Evolutionary conservation across 2,888 invertebrate genomes (phyloP).

Genomic region (Nesidiocoris tenuis): DNA sequence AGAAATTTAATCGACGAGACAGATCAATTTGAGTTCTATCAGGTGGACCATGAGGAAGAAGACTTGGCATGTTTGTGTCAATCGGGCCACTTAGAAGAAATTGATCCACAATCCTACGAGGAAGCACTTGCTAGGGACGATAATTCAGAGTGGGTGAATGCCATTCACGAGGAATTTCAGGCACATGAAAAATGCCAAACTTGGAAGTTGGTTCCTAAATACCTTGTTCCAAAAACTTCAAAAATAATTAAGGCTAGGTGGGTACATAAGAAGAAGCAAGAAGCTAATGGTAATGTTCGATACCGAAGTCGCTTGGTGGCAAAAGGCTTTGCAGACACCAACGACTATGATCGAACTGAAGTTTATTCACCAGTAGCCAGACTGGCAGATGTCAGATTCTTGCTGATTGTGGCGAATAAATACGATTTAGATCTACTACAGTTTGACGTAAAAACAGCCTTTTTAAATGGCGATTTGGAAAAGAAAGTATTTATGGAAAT

Average conservation of each 20-base stretch:
- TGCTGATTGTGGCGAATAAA: constrained; percentile 6
- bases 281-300: neutral
- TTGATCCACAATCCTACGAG: too few relatives aligned
- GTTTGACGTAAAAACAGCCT: constrained; percentile 8
- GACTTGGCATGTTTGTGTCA: too few relatives aligned
- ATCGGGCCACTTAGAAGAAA: too few relatives aligned
- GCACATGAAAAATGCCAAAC: neutral
- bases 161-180: constrained; percentile 6
- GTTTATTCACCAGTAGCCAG: constrained; percentile 6
- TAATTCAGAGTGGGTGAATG: neutral
- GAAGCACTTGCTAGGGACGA: too few relatives aligned
- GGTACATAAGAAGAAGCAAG: constrained; percentile 1
- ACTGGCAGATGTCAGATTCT: constrained; percentile 2
- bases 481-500: constrained; percentile 25
- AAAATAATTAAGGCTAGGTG: constrained; percentile 14
- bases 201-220: neutral
- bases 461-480: constrained; percentile 12
- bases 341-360: neutral
- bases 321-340: neutral
- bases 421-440: neutral
- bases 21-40: too few relatives aligned
- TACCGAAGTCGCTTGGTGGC: constrained; percentile 4
- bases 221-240: neutral
- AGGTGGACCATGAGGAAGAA: too few relatives aligned
- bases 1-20: too few relatives aligned